Evolutionary conservation across 1,140 invertebrate species (phyloP), one percentile per base, ranked within the genome.

Genomic region (Holotrichia oblita): DNA sequence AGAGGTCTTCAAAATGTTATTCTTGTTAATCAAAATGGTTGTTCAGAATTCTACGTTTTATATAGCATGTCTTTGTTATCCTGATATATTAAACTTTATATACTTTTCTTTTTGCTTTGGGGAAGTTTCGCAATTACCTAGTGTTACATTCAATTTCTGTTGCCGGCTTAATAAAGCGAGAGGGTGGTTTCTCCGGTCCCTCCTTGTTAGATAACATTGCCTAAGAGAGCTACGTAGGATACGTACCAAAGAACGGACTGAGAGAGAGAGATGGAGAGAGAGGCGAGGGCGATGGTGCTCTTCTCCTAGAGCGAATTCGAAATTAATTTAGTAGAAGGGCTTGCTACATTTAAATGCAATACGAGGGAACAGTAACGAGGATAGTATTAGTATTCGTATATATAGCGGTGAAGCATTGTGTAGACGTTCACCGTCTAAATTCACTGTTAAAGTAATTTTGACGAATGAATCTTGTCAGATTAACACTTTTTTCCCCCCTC

Each of bases 121-220:
- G 61, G 61, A 69, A 69, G 61, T 69, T 69, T 69, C 61, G 22
- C 61, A 69, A 69, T 69, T 69, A 69, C 61, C 61, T 22, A 69
- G 61, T 69, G 61, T 69, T 69, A 69, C 61, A 69, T 69, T 69
- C 61, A 69, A 69, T 69, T 69, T 69, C 61, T 69, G 61, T 69
- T 69, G 61, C 61, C 61, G 61, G 61, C 61, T 69, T 69, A 69
- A 69, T 69, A 69, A 69, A 69, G 61, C 61, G 61, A 69, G 61
- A 69, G 61, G 61, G 61, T 69, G 61, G 12, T 69, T 34, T 69
- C 61, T 17, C 22, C 61, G 61, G 61, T 69, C 61, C 61, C 61
- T 69, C 61, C 17, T 69, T 2, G 20, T 69, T 69, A 69, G 61
- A 69, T 69, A 69, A 69, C 61, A 69, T 27, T 69, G 61, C 61